Percentiles rank a stretch among this genome's conserved stretches.
Evolutionary conservation across 2,888 invertebrate species (phyloP).

Genomic region (Lampropteryx suffumata): DNA sequence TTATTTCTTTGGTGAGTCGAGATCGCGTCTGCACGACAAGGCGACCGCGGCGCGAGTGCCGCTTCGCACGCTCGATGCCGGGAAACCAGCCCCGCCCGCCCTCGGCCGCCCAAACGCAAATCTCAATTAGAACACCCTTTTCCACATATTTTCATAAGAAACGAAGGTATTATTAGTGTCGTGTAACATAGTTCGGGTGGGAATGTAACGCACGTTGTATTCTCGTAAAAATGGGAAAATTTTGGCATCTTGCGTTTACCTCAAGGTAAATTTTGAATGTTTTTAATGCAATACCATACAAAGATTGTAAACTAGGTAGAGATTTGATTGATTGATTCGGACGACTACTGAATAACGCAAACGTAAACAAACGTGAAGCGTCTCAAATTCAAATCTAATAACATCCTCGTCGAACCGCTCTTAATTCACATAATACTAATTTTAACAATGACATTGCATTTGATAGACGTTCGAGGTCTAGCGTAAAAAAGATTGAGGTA

Average conservation of each 20-base stretch:
- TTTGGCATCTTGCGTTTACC: constrained; percentile 19
- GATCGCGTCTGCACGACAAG: constrained; percentile 56
- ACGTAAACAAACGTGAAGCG: too few relatives aligned
- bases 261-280: constrained; percentile 17
- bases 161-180: constrained; percentile 48
- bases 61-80: constrained; percentile 47
- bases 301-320: too few relatives aligned
- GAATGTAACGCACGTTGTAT: constrained; percentile 36
- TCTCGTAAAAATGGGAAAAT: constrained; percentile 15
- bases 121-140: constrained; percentile 51
- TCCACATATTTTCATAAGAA: constrained; percentile 52
- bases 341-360: too few relatives aligned
- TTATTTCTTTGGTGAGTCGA: constrained; percentile 14
- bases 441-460: constrained; percentile 35
- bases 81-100: constrained; percentile 66
- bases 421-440: constrained; percentile 25
- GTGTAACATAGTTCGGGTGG: constrained; percentile 36
- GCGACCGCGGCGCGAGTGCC: constrained; percentile 58
- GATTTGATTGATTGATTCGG: too few relatives aligned
- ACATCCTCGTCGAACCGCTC: constrained; percentile 21
- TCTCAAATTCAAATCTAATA: constrained; percentile 26
- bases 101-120: constrained; percentile 56
- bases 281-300: too few relatives aligned
- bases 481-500: constrained; percentile 33
- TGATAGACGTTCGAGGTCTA: constrained; percentile 35